These are phyloP conservation scores for Cotesia vestalis DNA, from an alignment of 1,140 invertebrate genomes.

Conservation along the genomic window DNA sequence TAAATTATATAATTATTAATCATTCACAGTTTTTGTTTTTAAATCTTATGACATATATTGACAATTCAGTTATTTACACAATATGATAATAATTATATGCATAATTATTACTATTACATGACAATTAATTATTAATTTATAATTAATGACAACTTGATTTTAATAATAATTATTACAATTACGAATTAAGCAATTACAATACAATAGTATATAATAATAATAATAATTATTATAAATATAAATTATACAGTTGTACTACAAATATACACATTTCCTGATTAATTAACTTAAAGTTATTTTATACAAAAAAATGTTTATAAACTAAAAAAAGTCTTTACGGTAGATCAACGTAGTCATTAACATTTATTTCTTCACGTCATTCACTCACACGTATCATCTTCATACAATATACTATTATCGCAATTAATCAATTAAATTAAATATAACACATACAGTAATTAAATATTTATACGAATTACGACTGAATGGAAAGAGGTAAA, in stretches of 20 bases:
- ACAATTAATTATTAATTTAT: conserved; percentile 4
- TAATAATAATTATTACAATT: conserved; percentile 22
- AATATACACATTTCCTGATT: conserved; percentile 60
- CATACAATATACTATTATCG: too few species aligned
- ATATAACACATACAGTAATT: background rate
- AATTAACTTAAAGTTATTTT: conserved; percentile 39
- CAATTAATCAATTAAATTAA: background rate
- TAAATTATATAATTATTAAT: conserved; percentile 63
- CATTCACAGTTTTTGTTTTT: conserved; percentile 55
- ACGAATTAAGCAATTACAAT: conserved; percentile 50
- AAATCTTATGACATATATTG: conserved; percentile 58
- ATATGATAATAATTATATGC: conserved; percentile 41
- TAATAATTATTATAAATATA: conserved; percentile 45
- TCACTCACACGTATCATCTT: too few species aligned
- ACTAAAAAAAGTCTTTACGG: conserved; percentile 40
- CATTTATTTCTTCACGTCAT: conserved; percentile 35
- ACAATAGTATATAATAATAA: conserved; percentile 52
- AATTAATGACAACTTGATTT: background rate
- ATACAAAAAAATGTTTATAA: conserved; percentile 50
- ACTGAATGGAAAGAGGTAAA: conserved; percentile 8
- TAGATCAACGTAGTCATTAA: conserved; percentile 50
- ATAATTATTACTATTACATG: too few species aligned
- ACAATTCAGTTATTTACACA: conserved; percentile 65
- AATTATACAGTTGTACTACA: conserved; percentile 62
- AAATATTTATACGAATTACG: background rate